A percentile compares a stretch with the other conserved stretches of the same genome.
phyloP scores from a whole-genome alignment of 2,113 vertebrate species.

The Notarius lentiginosus region DNA sequence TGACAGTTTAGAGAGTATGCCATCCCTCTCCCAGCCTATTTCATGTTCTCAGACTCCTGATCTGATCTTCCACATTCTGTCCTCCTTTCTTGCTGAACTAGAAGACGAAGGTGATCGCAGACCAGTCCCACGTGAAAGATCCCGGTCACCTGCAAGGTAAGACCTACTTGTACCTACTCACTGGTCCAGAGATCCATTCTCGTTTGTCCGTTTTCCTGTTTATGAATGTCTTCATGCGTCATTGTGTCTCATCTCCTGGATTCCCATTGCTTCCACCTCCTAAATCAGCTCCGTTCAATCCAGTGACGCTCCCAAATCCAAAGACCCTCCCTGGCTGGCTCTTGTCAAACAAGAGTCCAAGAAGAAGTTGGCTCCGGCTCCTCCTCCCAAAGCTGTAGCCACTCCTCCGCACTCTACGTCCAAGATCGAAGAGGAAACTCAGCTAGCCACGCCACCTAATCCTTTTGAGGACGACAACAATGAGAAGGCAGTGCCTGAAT shows the following conservation, averaged over 20 bases:
- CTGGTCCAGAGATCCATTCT: conserved; percentile 21
- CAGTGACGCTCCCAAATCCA: conserved; percentile 74
- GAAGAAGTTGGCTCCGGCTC: conserved; percentile 85
- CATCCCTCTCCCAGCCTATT: neutral
- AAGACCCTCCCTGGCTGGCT: conserved; percentile 93
- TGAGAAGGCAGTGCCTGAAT: conserved; percentile 58
- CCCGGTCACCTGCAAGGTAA: conserved; percentile 74
- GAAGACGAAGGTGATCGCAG: conserved; percentile 58
- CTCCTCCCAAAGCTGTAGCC: conserved; percentile 62
- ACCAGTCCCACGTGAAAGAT: conserved; percentile 67
- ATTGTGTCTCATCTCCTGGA: conserved; percentile 50
- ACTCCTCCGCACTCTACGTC: conserved; percentile 58
- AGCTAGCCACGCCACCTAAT: conserved; percentile 74
- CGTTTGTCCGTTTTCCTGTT: conserved; percentile 34
- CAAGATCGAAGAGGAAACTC: conserved; percentile 62
- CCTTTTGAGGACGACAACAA: conserved; percentile 84
- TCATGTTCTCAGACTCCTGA: neutral
- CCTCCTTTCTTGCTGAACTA: conserved; percentile 22
- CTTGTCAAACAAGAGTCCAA: conserved; percentile 87
- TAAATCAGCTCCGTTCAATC: conserved; percentile 59
- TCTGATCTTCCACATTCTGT: neutral
- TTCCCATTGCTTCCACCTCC: neutral
- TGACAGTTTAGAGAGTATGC: neutral
- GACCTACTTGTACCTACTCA: conserved; percentile 6
- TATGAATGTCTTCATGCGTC: conserved; percentile 50